These are phyloP conservation scores for Agonopterix alstromeriana DNA, from an alignment of 2,888 invertebrate species.

Conservation along the genomic window DNA sequence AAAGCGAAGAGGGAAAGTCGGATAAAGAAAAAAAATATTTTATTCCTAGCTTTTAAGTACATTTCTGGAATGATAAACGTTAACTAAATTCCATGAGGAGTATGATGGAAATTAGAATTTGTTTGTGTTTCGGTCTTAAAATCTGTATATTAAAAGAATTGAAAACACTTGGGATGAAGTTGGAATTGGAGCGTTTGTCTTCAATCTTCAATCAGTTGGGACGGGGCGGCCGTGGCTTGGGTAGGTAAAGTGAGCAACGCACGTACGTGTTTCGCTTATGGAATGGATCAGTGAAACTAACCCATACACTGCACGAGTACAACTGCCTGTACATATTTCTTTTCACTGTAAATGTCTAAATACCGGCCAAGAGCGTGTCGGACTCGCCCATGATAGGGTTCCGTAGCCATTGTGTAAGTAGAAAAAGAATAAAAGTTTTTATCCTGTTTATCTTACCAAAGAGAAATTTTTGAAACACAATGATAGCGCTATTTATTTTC, in stretches of 20 bases:
- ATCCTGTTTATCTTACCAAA: no score
- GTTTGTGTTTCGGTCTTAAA: not conserved
- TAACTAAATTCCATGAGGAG: not conserved
- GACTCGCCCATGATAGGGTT: no score
- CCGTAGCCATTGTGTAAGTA: no score
- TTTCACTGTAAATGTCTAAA: no score
- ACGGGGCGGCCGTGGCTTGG: conserved; percentile 11
- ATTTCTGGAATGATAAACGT: conserved; percentile 22
- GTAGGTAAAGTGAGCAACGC: conserved; percentile 28
- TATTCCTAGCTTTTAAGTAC: conserved; percentile 40
- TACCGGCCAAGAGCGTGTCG: no score
- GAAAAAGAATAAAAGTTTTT: no score
- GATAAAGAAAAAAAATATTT: conserved; percentile 41
- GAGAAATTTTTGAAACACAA: no score
- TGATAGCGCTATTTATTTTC: no score
- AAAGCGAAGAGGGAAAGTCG: conserved; percentile 41
- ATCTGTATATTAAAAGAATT: not conserved
- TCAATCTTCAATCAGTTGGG: conserved; percentile 39
- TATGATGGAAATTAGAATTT: not conserved
- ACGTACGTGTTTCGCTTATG: conserved; percentile 33
- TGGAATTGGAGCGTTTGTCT: conserved; percentile 19
- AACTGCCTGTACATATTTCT: no score
- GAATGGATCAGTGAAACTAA: conserved; percentile 9
- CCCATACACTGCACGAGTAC: no score
- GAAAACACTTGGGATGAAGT: conserved; percentile 7